Percentiles rank a stretch among this genome's conserved stretches.
phyloP scores from a whole-genome alignment of 2,888 invertebrate genomes.

The Palloptera scutellata region DNA sequence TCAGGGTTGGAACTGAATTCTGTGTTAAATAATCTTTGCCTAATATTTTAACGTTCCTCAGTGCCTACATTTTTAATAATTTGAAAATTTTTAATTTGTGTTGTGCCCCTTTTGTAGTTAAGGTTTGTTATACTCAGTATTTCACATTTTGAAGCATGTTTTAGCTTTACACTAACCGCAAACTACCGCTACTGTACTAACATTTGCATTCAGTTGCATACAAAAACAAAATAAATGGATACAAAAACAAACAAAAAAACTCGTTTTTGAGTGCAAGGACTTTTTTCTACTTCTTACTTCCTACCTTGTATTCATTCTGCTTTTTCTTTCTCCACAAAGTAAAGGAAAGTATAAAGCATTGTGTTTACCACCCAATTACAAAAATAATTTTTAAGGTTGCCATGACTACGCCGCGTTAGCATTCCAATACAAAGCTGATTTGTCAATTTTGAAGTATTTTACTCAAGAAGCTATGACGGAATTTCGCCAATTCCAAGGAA shows the following conservation, averaged over 20 bases:
- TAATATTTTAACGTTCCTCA: too few relatives aligned
- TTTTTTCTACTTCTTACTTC: neutral
- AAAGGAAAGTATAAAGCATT: neutral
- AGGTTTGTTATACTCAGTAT: too few relatives aligned
- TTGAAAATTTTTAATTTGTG: too few relatives aligned
- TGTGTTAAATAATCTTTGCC: too few relatives aligned
- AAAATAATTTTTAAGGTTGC: conserved; percentile 37
- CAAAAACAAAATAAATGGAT: neutral
- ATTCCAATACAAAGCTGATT: conserved; percentile 53
- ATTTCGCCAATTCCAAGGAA: conserved; percentile 43
- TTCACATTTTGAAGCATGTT: too few relatives aligned
- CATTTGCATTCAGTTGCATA: too few relatives aligned
- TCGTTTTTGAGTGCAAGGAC: neutral
- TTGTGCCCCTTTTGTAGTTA: too few relatives aligned
- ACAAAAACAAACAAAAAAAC: neutral
- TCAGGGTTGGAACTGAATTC: too few relatives aligned
- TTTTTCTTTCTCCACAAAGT: neutral
- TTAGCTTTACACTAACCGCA: too few relatives aligned
- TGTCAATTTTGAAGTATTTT: conserved; percentile 25
- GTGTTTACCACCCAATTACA: neutral
- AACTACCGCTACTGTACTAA: too few relatives aligned
- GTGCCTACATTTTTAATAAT: too few relatives aligned
- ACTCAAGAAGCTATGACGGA: conserved; percentile 28
- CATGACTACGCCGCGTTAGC: conserved; percentile 40
- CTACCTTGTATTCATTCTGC: too few relatives aligned